A percentile compares a stretch with the other conserved stretches of the same genome.
phyloP scores from a whole-genome alignment of 2,113 vertebrate species.

The Myotis yumanensis region DNA sequence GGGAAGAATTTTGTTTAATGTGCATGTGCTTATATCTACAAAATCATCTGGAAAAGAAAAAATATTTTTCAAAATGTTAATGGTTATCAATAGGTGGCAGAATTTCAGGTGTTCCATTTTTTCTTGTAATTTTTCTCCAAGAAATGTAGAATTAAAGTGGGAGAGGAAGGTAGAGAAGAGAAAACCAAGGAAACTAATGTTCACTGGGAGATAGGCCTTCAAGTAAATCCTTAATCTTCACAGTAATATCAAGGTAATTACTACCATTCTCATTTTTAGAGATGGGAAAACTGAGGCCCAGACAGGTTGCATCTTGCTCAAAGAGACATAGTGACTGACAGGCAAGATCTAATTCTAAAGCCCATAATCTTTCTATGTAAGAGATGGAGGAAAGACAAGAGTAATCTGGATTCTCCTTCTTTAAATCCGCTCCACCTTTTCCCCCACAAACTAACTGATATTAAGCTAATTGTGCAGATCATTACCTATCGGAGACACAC shows the following conservation, averaged over 20 bases:
- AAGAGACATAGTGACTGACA: neutral
- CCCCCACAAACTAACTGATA: neutral
- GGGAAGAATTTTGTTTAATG: neutral
- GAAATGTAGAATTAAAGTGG: neutral
- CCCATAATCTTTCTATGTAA: neutral
- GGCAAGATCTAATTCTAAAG: conserved; percentile 22
- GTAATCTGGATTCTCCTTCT: neutral
- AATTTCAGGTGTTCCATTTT: neutral
- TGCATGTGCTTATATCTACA: neutral
- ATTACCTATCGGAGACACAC: neutral
- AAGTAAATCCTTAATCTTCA: neutral
- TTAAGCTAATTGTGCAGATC: neutral
- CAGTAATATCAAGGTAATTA: neutral
- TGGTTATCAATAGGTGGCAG: neutral
- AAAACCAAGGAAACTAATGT: conserved; percentile 36
- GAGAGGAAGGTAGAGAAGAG: neutral
- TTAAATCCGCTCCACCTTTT: neutral
- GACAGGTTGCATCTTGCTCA: neutral
- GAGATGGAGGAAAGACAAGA: neutral
- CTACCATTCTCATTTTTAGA: neutral
- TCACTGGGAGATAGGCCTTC: neutral
- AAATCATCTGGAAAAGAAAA: conserved; percentile 11
- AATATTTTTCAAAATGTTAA: neutral
- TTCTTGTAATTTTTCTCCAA: conserved; percentile 12
- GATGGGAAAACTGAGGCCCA: neutral